phyloP scores from a whole-genome alignment of 2,797 vertebrate species.

The Geotrypetes seraphini region DNA sequence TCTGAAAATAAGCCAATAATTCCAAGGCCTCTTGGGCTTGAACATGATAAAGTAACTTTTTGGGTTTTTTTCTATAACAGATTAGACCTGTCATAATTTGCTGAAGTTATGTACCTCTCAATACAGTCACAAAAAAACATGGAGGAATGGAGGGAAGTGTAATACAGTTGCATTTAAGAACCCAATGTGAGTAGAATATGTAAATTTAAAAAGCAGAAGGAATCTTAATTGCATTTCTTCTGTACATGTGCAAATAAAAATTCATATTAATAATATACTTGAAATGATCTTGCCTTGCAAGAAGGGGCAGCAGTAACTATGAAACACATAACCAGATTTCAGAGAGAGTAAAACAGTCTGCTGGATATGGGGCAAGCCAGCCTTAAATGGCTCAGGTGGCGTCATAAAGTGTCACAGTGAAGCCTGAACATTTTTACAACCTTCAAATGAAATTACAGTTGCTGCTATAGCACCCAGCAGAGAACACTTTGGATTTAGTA shows the following conservation, averaged over 20 bases:
- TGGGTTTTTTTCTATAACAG: no score
- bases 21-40: no score
- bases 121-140: no score
- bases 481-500: not conserved
- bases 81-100: no score
- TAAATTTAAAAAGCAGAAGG: conserved; percentile 24
- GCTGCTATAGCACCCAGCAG: not conserved
- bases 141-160: no score
- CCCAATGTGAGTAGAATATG: conserved; percentile 7
- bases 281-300: conserved; percentile 11
- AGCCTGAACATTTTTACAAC: conserved; percentile 6
- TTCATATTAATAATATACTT: conserved; percentile 5
- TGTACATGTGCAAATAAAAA: no score
- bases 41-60: no score
- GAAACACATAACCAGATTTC: conserved; percentile 2
- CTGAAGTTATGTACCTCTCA: no score
- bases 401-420: conserved; percentile 17
- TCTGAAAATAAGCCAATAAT: no score
- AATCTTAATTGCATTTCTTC: conserved; percentile 10
- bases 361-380: conserved; percentile 17
- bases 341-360: conserved; percentile 19
- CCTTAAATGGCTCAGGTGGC: conserved; percentile 8
- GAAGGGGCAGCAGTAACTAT: not conserved
- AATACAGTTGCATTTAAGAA: conserved; percentile 7
- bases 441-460: conserved; percentile 3